Conservation (phyloP, 2,888 invertebrate genomes). For the Oxytorus armatus region DNA sequence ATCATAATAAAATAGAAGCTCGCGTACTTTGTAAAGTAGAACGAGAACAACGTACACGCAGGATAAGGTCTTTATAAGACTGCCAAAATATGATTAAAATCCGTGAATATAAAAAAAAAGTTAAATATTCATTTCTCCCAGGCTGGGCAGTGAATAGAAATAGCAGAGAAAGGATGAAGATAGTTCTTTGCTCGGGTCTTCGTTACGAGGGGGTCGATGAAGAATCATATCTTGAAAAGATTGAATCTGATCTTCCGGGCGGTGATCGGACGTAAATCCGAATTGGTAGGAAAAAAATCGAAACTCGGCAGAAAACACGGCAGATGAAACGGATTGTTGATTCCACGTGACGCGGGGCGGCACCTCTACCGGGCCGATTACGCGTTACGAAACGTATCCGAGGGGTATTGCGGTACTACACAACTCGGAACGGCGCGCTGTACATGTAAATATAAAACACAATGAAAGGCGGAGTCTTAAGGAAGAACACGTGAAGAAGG, state of each 20-base stretch:
- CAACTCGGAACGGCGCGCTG: slow-evolving; percentile 8
- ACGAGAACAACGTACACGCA: no score
- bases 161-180: slow-evolving; percentile 36
- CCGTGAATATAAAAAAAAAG: not conserved
- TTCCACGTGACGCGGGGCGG: slow-evolving; percentile 44
- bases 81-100: not conserved
- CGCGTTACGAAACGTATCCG: slow-evolving; percentile 51
- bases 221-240: slow-evolving; percentile 51
- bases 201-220: slow-evolving; percentile 51
- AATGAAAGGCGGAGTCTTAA: slow-evolving; percentile 63
- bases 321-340: slow-evolving; percentile 41
- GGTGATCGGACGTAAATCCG: slow-evolving; percentile 9
- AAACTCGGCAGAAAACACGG: slow-evolving; percentile 9
- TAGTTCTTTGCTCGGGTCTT: slow-evolving; percentile 34
- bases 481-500: slow-evolving; percentile 26
- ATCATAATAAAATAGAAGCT: not conserved
- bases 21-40: no score
- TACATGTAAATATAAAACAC: slow-evolving; percentile 31
- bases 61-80: no score
- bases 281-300: slow-evolving; percentile 10
- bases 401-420: slow-evolving; percentile 15
- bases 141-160: not conserved
- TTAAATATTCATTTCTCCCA: slow-evolving; percentile 26
- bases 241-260: slow-evolving; percentile 54
- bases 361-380: slow-evolving; percentile 49